phyloP scores from a whole-genome alignment of 2,113 vertebrate genomes.

The Perognathus longimembris region DNA sequence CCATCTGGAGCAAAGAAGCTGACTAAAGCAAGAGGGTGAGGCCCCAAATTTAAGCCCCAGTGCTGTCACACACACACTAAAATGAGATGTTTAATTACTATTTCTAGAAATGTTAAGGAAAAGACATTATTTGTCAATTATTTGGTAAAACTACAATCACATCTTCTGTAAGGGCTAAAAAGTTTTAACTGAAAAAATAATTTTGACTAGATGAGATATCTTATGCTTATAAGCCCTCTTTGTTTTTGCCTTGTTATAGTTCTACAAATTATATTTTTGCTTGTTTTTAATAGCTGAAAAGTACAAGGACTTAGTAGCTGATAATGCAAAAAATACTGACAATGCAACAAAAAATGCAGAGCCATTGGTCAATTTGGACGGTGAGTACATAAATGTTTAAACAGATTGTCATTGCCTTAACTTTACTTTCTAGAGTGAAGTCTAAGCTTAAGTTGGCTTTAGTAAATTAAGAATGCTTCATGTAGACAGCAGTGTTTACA shows the following conservation, averaged over 20 bases:
- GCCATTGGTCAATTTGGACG: conserved; percentile 94
- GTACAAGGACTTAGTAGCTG: conserved; percentile 92
- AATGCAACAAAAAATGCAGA: conserved; percentile 90
- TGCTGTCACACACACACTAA: too few species aligned
- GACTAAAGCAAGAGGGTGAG: too few species aligned
- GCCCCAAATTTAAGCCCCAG: too few species aligned
- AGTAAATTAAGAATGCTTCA: conserved; percentile 8
- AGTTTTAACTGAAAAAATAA: not conserved
- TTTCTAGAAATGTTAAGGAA: conserved; percentile 29
- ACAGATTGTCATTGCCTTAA: not conserved
- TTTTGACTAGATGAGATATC: conserved; percentile 30
- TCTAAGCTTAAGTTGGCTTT: conserved; percentile 4
- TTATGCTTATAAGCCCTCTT: not conserved
- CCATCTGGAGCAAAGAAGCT: too few species aligned
- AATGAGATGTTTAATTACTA: too few species aligned
- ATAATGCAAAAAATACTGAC: conserved; percentile 87
- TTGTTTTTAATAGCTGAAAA: conserved; percentile 92
- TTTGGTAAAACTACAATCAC: too few species aligned
- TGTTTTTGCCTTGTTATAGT: conserved; percentile 47
- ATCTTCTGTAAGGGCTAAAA: too few species aligned
- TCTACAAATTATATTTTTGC: conserved; percentile 61
- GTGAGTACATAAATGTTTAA: conserved; percentile 85
- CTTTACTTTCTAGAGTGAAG: conserved; percentile 25
- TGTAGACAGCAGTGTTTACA: not conserved
- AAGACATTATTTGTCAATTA: too few species aligned